Conservation (phyloP, 2,888 invertebrate species). For the Anaspis maculata region DNA sequence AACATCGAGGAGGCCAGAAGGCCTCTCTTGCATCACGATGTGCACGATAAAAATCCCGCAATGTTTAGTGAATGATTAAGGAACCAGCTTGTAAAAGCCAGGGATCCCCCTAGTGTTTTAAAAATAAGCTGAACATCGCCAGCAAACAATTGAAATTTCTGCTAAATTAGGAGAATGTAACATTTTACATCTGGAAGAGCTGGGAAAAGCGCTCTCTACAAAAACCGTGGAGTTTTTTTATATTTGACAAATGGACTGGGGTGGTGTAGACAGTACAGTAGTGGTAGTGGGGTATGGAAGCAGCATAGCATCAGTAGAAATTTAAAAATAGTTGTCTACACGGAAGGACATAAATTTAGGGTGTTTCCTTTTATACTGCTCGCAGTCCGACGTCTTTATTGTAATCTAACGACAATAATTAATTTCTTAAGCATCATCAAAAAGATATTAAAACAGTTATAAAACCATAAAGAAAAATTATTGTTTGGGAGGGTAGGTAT, state of each 20-base stretch:
- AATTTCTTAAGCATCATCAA: constrained; percentile 28
- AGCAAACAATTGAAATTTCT: constrained; percentile 25
- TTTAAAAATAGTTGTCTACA: constrained; percentile 30
- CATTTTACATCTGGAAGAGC: constrained; percentile 31
- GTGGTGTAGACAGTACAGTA: constrained; percentile 23
- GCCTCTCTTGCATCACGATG: too few relatives aligned
- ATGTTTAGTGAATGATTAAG: too few relatives aligned
- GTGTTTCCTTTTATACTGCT: constrained; percentile 17
- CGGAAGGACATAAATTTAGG: constrained; percentile 25
- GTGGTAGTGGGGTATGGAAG: constrained; percentile 7
- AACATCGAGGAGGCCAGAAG: too few relatives aligned
- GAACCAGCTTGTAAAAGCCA: constrained; percentile 1
- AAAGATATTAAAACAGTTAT: constrained; percentile 32
- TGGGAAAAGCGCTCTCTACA: constrained; percentile 23
- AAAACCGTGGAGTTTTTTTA: constrained; percentile 25
- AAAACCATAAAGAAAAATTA: constrained; percentile 32
- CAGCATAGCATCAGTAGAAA: constrained; percentile 17
- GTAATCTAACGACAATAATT: constrained; percentile 25
- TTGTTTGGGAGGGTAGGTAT: constrained; percentile 26
- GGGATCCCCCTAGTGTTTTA: constrained; percentile 8
- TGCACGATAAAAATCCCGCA: too few relatives aligned
- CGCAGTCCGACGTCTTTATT: constrained; percentile 15
- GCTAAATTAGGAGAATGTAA: constrained; percentile 32
- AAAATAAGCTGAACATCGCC: constrained; percentile 16
- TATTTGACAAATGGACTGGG: constrained; percentile 30